phyloP scores from a whole-genome alignment of 1,140 invertebrate species.

The Drosophila sp. region DNA sequence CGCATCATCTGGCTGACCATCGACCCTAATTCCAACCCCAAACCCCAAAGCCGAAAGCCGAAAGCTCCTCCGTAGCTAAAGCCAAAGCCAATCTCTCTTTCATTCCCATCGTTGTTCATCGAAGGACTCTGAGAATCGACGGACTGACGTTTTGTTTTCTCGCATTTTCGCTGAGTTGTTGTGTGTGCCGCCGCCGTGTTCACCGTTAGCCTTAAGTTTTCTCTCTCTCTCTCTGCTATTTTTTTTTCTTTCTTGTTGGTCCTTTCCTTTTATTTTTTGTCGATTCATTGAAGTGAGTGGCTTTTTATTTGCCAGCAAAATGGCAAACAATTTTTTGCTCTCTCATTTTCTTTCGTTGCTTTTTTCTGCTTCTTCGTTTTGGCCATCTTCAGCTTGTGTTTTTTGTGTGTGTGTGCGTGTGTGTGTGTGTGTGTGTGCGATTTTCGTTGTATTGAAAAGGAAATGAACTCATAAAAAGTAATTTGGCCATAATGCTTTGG shows the following conservation, averaged over 20 bases:
- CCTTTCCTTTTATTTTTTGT: constrained; percentile 34
- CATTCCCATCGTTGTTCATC: constrained; percentile 15
- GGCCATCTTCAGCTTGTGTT: constrained; percentile 9
- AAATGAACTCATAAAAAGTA: constrained; percentile 82
- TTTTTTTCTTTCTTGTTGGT: background rate
- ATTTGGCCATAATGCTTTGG: constrained; percentile 78
- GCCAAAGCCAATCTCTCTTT: constrained; percentile 23
- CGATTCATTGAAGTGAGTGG: constrained; percentile 81
- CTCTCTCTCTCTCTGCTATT: background rate
- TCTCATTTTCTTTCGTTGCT: constrained; percentile 27
- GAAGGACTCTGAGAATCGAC: constrained; percentile 2
- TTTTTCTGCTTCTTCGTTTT: constrained; percentile 10
- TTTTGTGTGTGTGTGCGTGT: constrained; percentile 31
- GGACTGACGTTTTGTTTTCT: constrained; percentile 9
- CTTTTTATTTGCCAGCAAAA: constrained; percentile 75
- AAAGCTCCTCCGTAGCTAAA: background rate
- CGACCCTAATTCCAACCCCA: constrained; percentile 21
- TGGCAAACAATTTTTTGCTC: constrained; percentile 61
- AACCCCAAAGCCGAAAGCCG: background rate
- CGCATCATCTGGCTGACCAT: constrained; percentile 61
- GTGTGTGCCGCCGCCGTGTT: constrained; percentile 34
- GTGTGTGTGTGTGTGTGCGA: constrained; percentile 32
- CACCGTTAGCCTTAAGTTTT: constrained; percentile 45
- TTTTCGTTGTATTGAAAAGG: constrained; percentile 68
- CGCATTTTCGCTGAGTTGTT: constrained; percentile 52